Evolutionary conservation across 2,113 vertebrate genomes (phyloP).

Genomic region (Chamaea fasciata): DNA sequence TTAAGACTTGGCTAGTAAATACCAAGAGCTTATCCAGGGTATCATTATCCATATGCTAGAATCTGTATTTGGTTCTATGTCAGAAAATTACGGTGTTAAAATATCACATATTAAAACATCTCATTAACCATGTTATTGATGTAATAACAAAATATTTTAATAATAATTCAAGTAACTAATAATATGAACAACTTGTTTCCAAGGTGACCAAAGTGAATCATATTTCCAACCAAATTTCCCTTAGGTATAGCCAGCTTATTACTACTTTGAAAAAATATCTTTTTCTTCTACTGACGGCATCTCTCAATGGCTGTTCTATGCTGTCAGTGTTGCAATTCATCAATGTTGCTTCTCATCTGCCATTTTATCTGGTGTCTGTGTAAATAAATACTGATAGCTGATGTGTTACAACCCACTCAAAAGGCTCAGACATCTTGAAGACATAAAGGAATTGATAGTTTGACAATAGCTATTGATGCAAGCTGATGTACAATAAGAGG

Average conservation of each 20-base stretch:
- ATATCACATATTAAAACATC: background rate
- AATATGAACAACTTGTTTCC: conserved; percentile 29
- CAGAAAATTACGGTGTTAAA: background rate
- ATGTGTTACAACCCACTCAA: background rate
- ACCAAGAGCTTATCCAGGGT: background rate
- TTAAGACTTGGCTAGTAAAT: background rate
- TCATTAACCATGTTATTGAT: background rate
- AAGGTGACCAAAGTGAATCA: conserved; percentile 25
- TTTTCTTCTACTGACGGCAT: background rate
- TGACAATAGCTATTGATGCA: background rate
- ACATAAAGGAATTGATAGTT: background rate
- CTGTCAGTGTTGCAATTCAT: conserved; percentile 19
- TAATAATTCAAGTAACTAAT: conserved; percentile 24
- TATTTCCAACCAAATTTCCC: background rate
- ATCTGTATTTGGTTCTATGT: background rate
- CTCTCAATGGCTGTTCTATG: background rate
- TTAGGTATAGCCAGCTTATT: conserved; percentile 5
- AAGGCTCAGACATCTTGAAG: background rate
- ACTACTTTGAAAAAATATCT: conserved; percentile 1
- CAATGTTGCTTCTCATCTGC: conserved; percentile 31
- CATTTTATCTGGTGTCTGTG: background rate
- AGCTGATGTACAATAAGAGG: conserved; percentile 12
- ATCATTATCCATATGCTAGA: background rate
- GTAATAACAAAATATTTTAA: background rate
- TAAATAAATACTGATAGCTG: background rate